A percentile compares a stretch with the other conserved stretches of the same genome.
These are phyloP conservation scores for Hippocampus comes DNA, from an alignment of 2,113 vertebrate genomes.

Conservation along the genomic window DNA sequence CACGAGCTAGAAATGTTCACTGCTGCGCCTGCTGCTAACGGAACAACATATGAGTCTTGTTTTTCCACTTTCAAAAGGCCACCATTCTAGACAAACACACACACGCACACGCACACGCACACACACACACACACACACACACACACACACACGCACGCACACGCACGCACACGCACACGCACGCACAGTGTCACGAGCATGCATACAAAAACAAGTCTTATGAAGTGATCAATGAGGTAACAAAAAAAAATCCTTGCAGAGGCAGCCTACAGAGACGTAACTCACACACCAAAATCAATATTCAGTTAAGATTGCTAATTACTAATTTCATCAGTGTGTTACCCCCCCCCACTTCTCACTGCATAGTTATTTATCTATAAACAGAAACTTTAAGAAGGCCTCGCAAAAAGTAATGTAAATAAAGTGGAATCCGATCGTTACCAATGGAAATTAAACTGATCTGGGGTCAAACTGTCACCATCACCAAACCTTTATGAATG, in stretches of 20 bases:
- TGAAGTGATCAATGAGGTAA: neutral
- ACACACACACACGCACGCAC: too few relatives aligned
- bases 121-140: neutral
- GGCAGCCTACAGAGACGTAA: neutral
- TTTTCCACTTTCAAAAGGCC: neutral
- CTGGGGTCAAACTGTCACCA: neutral
- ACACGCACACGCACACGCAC: too few relatives aligned
- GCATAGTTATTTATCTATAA: neutral
- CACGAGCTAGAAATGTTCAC: neutral
- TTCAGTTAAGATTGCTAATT: conserved; percentile 1
- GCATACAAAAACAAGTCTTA: neutral
- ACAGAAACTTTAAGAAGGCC: neutral
- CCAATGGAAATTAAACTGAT: neutral
- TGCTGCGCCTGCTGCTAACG: neutral
- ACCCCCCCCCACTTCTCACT: neutral
- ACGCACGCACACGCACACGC: too few relatives aligned
- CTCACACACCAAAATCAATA: neutral
- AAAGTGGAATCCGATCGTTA: neutral
- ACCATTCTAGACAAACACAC: neutral
- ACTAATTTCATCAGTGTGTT: neutral
- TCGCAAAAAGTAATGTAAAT: neutral
- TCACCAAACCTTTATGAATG: neutral
- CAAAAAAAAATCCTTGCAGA: neutral
- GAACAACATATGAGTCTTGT: neutral
- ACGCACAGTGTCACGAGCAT: neutral